These are phyloP conservation scores for Trinectes maculatus DNA, from an alignment of 2,113 vertebrate species.

Conservation along the genomic window DNA sequence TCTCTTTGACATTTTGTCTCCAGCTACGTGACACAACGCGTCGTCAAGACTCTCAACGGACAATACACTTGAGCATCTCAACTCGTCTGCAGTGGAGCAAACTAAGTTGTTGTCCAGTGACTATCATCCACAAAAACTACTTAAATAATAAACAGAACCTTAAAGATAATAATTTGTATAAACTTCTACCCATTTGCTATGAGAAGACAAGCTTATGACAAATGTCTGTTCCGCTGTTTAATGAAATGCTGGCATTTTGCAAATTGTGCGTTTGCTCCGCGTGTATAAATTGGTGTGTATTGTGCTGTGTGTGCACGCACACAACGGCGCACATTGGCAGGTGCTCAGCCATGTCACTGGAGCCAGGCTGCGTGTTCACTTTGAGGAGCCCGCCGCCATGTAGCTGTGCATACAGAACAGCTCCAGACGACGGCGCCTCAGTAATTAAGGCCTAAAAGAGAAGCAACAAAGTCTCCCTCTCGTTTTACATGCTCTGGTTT, in stretches of 20 bases:
- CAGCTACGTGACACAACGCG: neutral
- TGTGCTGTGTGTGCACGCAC: neutral
- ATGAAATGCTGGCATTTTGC: constrained; percentile 10
- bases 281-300: neutral
- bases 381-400: constrained; percentile 74
- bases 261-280: neutral
- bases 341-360: constrained; percentile 61
- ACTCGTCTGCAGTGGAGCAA: too few relatives aligned
- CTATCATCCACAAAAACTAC: neutral
- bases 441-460: constrained; percentile 77
- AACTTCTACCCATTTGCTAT: neutral
- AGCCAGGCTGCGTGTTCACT: constrained; percentile 59
- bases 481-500: constrained; percentile 64
- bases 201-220: constrained; percentile 2
- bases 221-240: constrained; percentile 1
- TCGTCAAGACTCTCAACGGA: neutral
- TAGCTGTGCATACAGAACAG: constrained; percentile 68
- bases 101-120: neutral
- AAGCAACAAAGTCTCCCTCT: constrained; percentile 64
- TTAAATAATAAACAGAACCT: neutral
- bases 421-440: constrained; percentile 63
- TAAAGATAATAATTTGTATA: constrained; percentile 2
- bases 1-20: neutral
- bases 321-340: constrained; percentile 29
- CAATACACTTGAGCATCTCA: neutral